phyloP scores from a whole-genome alignment of 2,888 invertebrate species.

The Taenaris catops region DNA sequence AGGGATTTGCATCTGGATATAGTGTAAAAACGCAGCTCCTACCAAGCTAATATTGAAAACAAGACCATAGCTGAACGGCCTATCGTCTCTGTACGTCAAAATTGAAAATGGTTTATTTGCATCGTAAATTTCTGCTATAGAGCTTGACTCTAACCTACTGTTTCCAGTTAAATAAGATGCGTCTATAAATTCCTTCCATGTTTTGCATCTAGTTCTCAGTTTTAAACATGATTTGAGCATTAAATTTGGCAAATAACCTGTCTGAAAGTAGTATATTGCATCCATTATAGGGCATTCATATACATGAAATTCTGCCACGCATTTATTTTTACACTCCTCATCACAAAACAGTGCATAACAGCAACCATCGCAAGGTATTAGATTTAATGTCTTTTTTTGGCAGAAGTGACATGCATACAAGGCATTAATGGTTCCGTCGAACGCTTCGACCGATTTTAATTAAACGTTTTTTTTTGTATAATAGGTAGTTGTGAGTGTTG shows the following conservation, averaged over 20 bases:
- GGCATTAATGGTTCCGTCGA: too few relatives aligned
- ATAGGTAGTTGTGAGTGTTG: too few relatives aligned
- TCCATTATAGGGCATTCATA: constrained; percentile 30
- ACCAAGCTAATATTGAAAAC: constrained; percentile 25
- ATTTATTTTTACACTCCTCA: constrained; percentile 26
- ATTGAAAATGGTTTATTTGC: constrained; percentile 23
- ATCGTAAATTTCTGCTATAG: constrained; percentile 26
- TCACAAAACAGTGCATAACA: constrained; percentile 29
- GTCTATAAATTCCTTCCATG: constrained; percentile 28
- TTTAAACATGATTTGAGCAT: constrained; percentile 28
- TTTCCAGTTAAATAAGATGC: constrained; percentile 24
- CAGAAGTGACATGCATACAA: constrained; percentile 30
- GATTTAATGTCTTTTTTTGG: constrained; percentile 24
- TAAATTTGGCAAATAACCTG: constrained; percentile 5
- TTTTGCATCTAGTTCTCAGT: constrained; percentile 20
- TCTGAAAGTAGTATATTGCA: constrained; percentile 9
- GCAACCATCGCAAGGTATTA: constrained; percentile 32
- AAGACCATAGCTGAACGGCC: constrained; percentile 24
- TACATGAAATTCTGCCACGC: constrained; percentile 26
- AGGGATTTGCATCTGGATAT: constrained; percentile 17
- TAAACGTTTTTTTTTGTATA: too few relatives aligned
- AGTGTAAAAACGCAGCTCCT: constrained; percentile 25
- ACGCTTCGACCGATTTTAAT: too few relatives aligned
- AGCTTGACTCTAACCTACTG: constrained; percentile 20
- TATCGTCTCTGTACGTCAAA: constrained; percentile 23